These are phyloP conservation scores for Stenolophus ochropezus DNA, from an alignment of 2,888 invertebrate genomes.

Conservation along the genomic window DNA sequence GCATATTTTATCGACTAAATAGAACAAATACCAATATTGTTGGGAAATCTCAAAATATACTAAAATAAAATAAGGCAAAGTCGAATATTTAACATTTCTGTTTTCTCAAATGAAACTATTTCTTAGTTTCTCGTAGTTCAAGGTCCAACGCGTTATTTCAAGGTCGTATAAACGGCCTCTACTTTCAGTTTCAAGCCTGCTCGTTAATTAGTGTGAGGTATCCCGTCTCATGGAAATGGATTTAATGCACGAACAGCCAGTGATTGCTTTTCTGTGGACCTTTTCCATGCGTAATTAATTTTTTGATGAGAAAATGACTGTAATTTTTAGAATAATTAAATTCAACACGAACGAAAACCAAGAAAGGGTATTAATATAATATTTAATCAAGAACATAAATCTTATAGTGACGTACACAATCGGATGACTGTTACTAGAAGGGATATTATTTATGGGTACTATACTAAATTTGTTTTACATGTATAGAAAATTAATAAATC, in stretches of 20 bases:
- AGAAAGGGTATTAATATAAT: neutral
- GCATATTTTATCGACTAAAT: no score
- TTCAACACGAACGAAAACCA: neutral
- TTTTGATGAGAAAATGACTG: neutral
- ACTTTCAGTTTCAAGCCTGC: neutral
- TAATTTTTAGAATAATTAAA: neutral
- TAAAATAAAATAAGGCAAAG: no score
- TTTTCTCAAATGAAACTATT: neutral
- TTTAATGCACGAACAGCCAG: neutral
- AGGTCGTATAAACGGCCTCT: neutral
- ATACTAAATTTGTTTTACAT: no score
- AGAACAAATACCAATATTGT: no score
- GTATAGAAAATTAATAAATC: no score
- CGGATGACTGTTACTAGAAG: no score
- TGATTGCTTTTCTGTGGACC: neutral
- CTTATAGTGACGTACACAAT: neutral
- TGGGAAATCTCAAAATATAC: no score
- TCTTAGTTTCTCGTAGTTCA: neutral
- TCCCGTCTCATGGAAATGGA: neutral
- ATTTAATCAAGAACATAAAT: neutral
- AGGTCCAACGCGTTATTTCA: neutral
- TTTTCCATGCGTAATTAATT: neutral
- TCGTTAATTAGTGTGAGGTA: neutral
- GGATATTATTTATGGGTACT: no score
- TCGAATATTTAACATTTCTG: neutral